Evolutionary conservation across 2,797 vertebrate genomes (phyloP).

Genomic region (Lepus oiostolus): DNA sequence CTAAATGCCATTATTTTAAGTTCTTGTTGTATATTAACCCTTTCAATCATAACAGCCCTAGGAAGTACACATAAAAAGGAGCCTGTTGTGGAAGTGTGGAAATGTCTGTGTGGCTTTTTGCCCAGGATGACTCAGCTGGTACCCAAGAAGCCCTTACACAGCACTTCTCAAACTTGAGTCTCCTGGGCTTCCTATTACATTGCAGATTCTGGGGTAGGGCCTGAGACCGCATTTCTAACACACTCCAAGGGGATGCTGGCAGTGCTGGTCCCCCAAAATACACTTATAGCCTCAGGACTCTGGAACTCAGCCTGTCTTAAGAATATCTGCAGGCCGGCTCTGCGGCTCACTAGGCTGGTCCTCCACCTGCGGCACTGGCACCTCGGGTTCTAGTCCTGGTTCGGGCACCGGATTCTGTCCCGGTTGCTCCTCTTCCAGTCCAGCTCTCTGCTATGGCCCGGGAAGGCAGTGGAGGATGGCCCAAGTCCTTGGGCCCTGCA

Average conservation of each 20-base stretch:
- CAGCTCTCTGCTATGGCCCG: no score
- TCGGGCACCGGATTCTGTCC: no score
- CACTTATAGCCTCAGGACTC: background rate
- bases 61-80: background rate
- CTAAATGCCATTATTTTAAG: background rate
- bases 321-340: no score
- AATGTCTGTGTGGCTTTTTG: background rate
- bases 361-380: no score
- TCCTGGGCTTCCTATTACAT: background rate
- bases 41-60: background rate
- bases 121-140: background rate
- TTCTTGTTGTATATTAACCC: background rate
- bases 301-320: background rate
- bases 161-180: background rate
- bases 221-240: background rate
- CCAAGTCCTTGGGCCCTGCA: no score
- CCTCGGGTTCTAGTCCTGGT: no score
- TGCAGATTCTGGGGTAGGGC: background rate
- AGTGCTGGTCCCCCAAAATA: background rate
- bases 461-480: no score
- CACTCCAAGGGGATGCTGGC: background rate
- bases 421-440: no score
- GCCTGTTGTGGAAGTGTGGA: background rate
- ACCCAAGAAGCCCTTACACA: background rate
- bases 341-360: no score